phyloP scores from a whole-genome alignment of 2,888 invertebrate species.

The Euclidia mi region DNA sequence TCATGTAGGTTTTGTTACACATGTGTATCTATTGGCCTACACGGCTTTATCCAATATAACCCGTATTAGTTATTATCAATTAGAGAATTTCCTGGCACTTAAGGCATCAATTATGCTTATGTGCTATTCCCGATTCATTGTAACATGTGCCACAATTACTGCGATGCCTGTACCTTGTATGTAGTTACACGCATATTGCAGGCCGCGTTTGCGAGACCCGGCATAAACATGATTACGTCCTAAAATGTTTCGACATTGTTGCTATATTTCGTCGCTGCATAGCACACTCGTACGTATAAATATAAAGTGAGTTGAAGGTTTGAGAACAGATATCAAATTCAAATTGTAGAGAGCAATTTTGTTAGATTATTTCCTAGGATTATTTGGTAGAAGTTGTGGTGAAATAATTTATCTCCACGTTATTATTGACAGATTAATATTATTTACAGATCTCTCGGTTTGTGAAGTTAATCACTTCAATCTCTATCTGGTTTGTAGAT shows the following conservation, averaged over 20 bases:
- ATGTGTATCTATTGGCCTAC: too few relatives aligned
- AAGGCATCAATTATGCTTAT: constrained; percentile 1
- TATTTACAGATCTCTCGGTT: too few relatives aligned
- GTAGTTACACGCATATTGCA: neutral
- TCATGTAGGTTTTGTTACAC: too few relatives aligned
- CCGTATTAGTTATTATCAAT: neutral
- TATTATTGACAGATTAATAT: too few relatives aligned
- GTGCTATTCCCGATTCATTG: neutral
- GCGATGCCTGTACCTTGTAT: neutral
- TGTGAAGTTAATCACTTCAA: too few relatives aligned
- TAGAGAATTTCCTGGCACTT: neutral
- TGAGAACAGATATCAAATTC: neutral
- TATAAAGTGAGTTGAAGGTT: neutral
- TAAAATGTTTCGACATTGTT: constrained; percentile 13
- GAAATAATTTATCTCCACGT: too few relatives aligned
- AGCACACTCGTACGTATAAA: neutral
- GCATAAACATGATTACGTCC: constrained; percentile 11
- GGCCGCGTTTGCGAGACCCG: neutral
- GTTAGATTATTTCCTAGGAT: too few relatives aligned
- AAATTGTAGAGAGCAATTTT: too few relatives aligned
- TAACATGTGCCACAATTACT: neutral
- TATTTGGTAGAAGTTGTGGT: too few relatives aligned
- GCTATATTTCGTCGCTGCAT: neutral
- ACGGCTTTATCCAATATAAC: neutral
- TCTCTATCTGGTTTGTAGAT: too few relatives aligned